Evolutionary conservation across 2,888 invertebrate genomes (phyloP), one percentile per base, ranked within the genome.

Genomic region (Strigamia crassipes): DNA sequence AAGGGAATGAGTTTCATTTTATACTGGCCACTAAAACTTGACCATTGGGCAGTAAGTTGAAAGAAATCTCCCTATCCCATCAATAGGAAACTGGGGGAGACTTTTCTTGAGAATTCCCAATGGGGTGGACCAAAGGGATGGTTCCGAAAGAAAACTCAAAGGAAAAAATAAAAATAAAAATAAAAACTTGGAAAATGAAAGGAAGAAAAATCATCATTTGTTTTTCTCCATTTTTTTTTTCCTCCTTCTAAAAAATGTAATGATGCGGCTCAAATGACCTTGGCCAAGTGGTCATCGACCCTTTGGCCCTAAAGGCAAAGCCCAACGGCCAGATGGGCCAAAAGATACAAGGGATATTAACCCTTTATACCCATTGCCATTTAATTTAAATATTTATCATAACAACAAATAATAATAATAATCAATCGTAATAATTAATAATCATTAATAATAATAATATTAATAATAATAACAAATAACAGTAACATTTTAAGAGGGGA

Each of bases 241-340:
- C 12, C 15, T 6, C 23, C 61, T 6, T 66, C 61, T 66, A 15
- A 66, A 66, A 61, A 66, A 66, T 66, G 61, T 66, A 66, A 66
- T 66, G 61, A 66, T 66, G 61, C 61, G 61, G 21, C 61, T 66
- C 61, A 66, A 66, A 66, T 66, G 61, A 66, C 61, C 61, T 66
- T 66, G 61, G 61, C 61, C 61, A 66, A 66, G 61, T 66, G 61
- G 61, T 66, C 61, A 66, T 66, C 61, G 61, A 66, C 61, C 61
- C 61, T 66, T 21, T 66, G 61, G 61, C 21, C 61, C 61, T 66
- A 23, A 23, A 23, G 61, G 61, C 61, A 66, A 46, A 66, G 61
- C 61, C 61, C 61, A 66, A 21, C 61, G 61, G 61, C 61, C 38
- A 4, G 61, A 66, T 66, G 21, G 61, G 61, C 61, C 61, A 18